phyloP scores from a whole-genome alignment of 2,888 invertebrate genomes.

The Thyatira batis region DNA sequence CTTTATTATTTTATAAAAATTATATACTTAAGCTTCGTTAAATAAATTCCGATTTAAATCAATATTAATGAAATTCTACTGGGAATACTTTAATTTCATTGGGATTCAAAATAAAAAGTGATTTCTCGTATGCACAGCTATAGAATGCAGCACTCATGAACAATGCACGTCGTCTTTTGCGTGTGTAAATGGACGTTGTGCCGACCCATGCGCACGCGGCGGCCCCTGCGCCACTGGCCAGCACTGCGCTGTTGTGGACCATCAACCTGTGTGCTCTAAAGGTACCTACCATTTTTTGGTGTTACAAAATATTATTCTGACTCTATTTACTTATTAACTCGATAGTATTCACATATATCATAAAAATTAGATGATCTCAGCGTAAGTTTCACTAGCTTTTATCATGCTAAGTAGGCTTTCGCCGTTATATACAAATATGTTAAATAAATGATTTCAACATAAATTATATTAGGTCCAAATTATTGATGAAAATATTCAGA shows the following conservation, averaged over 20 bases:
- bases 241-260: slow-evolving; percentile 91
- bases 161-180: slow-evolving; percentile 90
- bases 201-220: slow-evolving; percentile 89
- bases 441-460: no score
- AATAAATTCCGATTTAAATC: neutral
- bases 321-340: neutral
- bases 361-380: no score
- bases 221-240: slow-evolving; percentile 89
- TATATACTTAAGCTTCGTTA: neutral
- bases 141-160: slow-evolving; percentile 89
- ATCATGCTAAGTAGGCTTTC: no score
- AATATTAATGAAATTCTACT: neutral
- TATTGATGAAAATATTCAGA: no score
- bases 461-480: no score
- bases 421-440: no score
- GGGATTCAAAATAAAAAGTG: slow-evolving; percentile 8
- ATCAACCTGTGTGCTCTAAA: slow-evolving; percentile 92
- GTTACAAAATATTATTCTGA: neutral
- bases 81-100: neutral
- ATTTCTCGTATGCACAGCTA: slow-evolving; percentile 81
- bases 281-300: slow-evolving; percentile 63
- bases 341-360: no score
- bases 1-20: neutral
- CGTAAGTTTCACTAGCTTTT: no score
- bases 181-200: slow-evolving; percentile 90